Base-by-base conservation (phyloP, 2,797 vertebrate genomes). In the Halcyon badia region DNA sequence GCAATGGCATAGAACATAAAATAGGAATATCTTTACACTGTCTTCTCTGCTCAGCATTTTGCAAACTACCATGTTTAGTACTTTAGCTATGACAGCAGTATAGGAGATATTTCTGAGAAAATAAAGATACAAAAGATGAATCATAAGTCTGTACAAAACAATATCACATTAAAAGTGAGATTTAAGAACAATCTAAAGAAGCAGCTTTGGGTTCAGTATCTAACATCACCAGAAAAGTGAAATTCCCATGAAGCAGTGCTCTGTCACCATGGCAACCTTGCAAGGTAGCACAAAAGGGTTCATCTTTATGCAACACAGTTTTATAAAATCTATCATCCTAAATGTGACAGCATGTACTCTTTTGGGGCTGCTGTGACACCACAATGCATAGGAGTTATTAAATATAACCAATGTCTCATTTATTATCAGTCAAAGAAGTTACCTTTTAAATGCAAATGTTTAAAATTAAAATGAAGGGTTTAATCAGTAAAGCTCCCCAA, bases 221-320 rank as follows among this genome's bases (percentile, higher is more conserved):
- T 95, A 97, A 94, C 95, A 96, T 89, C 94, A 97, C 68, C 88
- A 98, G 96, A 97, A 98, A 98, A 97, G 93, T 94, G 89, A 98
- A 98, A 98, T 97, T 98, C 97, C 97, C 97, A 98, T 94, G 96
- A 97, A 98, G 97, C 95, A 97, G 89, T 75, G 92, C 89, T 97
- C 92, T 22, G 42, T 98, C 97, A 88, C 98, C 96, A 98, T 98
- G 97, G 97, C 90, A 98, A 98, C 98, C 81, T 91, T 73, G 87
- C 94, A 98, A 97, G 97, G 94, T 96, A 98, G 93, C 94, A 97
- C 95, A 97, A 98, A 98, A 97, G 82, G 83, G 84, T 95, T 98
- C 96, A 97, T 98, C 95, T 98, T 97, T 97, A 98, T 97, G 97
- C 96, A 98, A 96, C 54, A 77, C 37, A 85, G 68, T 97, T 97